Percentiles rank a stretch among this genome's conserved stretches.
Evolutionary conservation across 2,888 invertebrate genomes (phyloP).

Genomic region (Anoplius nigerrimus): DNA sequence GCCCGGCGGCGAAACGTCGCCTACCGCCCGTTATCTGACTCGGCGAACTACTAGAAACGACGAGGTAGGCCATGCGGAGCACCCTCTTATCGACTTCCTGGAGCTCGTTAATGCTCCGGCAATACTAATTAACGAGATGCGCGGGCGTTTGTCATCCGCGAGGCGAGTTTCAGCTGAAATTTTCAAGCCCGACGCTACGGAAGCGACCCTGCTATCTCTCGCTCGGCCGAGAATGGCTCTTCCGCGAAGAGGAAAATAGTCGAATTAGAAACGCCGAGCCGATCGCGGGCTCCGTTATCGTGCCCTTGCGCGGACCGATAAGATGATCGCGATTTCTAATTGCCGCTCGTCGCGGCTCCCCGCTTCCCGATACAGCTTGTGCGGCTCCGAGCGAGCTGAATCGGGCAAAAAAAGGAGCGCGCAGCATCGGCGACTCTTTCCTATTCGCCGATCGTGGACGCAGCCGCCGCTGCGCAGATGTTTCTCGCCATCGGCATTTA

Average conservation of each 20-base stretch:
- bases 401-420: too few species aligned
- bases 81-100: slow-evolving; percentile 51
- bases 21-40: slow-evolving; percentile 41
- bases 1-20: slow-evolving; percentile 17
- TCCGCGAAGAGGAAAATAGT: slow-evolving; percentile 20
- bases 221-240: too few species aligned
- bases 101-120: slow-evolving; percentile 50
- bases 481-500: too few species aligned
- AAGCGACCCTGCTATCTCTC: too few species aligned
- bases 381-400: not conserved
- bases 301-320: slow-evolving; percentile 26
- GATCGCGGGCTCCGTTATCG: slow-evolving; percentile 33
- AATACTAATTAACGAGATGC: slow-evolving; percentile 53
- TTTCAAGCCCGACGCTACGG: slow-evolving; percentile 28
- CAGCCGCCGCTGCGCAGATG: too few species aligned
- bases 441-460: too few species aligned
- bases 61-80: slow-evolving; percentile 34
- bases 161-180: slow-evolving; percentile 43
- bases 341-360: slow-evolving; percentile 5
- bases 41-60: slow-evolving; percentile 47
- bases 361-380: slow-evolving; percentile 3
- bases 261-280: slow-evolving; percentile 21
- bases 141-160: slow-evolving; percentile 50
- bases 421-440: too few species aligned
- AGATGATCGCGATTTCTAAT: slow-evolving; percentile 39